These are phyloP conservation scores for Psittacula cyanocephala DNA, from an alignment of 2,113 vertebrate species.

Conservation along the genomic window DNA sequence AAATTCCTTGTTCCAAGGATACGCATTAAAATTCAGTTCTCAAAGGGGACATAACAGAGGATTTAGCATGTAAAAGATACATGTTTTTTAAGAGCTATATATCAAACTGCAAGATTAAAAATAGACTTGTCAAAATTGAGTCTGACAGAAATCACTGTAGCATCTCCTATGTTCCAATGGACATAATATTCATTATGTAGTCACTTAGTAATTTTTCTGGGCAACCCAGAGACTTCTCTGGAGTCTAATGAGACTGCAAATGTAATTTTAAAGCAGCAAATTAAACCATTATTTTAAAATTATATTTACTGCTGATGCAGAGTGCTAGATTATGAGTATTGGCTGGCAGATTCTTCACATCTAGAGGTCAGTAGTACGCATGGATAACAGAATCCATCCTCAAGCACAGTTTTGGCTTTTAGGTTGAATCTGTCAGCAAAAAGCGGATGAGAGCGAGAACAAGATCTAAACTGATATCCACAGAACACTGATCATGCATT, in stretches of 20 bases:
- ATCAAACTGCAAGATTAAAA: slow-evolving; percentile 16
- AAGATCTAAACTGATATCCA: neutral
- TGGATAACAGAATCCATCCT: neutral
- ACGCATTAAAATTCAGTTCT: neutral
- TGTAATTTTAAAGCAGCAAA: neutral
- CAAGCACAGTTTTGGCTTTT: neutral
- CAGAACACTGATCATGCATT: neutral
- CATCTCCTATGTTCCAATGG: neutral
- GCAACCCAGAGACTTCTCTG: neutral
- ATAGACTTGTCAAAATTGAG: neutral
- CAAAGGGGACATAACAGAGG: neutral
- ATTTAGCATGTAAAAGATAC: neutral
- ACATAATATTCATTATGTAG: neutral
- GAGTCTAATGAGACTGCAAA: slow-evolving; percentile 1
- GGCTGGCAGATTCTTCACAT: neutral
- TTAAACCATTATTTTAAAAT: neutral
- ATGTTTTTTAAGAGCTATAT: neutral
- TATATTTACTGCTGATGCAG: neutral
- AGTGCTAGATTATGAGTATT: neutral
- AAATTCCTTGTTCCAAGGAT: slow-evolving; percentile 8
- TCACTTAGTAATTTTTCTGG: neutral
- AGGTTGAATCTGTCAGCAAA: neutral
- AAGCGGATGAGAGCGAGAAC: neutral
- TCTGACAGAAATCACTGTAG: neutral
- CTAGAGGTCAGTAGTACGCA: neutral